Conservation (phyloP, 2,888 invertebrate genomes). For the Mythimna ferrago region DNA sequence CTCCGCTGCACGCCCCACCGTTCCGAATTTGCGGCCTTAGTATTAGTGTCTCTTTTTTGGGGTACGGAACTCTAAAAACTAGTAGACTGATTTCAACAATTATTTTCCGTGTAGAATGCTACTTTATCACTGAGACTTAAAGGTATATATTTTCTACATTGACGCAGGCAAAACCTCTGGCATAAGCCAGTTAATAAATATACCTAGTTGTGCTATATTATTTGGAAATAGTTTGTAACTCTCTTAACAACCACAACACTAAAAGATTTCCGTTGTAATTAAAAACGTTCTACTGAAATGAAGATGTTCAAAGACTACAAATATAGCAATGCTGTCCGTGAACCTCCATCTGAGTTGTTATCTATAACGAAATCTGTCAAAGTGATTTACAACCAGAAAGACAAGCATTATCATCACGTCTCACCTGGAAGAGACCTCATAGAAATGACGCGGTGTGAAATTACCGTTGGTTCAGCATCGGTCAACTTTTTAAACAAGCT, state of each 20-base stretch:
- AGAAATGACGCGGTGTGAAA: slow-evolving; percentile 42
- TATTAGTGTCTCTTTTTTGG: no score
- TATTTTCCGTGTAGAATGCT: no score
- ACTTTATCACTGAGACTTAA: no score
- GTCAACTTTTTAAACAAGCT: slow-evolving; percentile 20
- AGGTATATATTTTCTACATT: no score
- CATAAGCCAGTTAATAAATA: no score
- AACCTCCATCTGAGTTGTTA: slow-evolving; percentile 13
- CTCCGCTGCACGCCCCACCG: no score
- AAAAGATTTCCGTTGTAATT: background rate
- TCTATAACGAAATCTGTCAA: slow-evolving; percentile 42
- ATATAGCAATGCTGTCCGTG: background rate
- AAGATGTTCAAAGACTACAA: background rate
- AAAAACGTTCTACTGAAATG: background rate
- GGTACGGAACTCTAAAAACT: no score
- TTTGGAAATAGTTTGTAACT: background rate
- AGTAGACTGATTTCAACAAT: no score
- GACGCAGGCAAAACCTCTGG: no score
- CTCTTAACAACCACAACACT: background rate
- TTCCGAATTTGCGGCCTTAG: no score
- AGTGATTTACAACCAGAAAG: slow-evolving; percentile 45
- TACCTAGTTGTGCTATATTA: background rate
- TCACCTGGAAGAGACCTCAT: slow-evolving; percentile 26
- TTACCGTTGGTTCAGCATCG: slow-evolving; percentile 27
- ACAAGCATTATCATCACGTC: slow-evolving; percentile 41